Base-by-base conservation (phyloP, 2,113 vertebrate species). In the Xiphophorus couchianus region DNA sequence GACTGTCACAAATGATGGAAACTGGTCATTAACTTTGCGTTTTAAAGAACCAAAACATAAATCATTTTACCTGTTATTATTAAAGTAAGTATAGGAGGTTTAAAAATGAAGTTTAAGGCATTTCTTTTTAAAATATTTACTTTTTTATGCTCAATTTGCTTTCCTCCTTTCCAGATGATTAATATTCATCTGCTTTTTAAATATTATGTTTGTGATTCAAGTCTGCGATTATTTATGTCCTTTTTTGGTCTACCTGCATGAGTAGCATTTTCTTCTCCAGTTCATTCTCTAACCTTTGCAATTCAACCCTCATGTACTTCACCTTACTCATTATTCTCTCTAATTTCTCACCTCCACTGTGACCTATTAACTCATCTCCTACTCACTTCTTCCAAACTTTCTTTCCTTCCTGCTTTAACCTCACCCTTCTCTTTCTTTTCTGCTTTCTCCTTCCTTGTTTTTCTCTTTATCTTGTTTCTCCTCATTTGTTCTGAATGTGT, bases 1-100 rank as follows among this genome's bases (percentile, higher is more conserved):
- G 39, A 1, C 0, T 19, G 66, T 76, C 78, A 70, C 12, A 60
- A 6, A 39, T 78, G 84, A 86, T 88, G 74, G 86, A 91, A 68
- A 76, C 1, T 0, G 13, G 15, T 54, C 17, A 72, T 80, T 82
- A 82, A 73, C 66, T 67, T 1, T 0, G 33, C 42, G 15, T 63
- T 63, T 75, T 48, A 27, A 73, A 73, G 69, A 61, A 17, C 4
- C 25, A n/a, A 0, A 33, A 62, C 64, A 68, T 82, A 39, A 78
- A 74, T 86, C 68, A 68, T 15, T 60, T 6, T 0, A 10, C 19
- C 54, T 14, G 62, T 58, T 39, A 31, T 39, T 35, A 51, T 54
- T 4, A 14, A 42, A 60, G 5, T 19, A 1, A 22, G 3, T 54
- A 48, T 10, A 31, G 51, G 42, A 79, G 30, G 4, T 0, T 37